Conservation (phyloP, 2,888 invertebrate genomes). For the Diarsia rubi region DNA sequence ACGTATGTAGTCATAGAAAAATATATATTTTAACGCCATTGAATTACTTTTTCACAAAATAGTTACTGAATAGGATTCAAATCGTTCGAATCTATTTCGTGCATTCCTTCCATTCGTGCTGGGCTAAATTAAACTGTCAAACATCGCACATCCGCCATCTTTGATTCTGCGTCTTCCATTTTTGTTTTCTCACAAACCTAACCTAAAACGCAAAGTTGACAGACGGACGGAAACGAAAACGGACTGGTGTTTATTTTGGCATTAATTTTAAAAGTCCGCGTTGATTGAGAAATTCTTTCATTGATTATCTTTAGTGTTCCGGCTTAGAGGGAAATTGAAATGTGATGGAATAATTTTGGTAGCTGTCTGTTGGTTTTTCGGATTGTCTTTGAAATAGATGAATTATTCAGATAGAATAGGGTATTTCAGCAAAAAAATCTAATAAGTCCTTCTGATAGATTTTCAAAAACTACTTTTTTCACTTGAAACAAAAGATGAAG, state of each 20-base stretch:
- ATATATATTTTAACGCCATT: too few species aligned
- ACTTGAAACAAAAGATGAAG: too few species aligned
- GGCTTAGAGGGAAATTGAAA: neutral
- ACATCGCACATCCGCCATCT: neutral
- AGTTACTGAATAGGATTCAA: too few species aligned
- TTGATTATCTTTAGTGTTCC: conserved; percentile 25
- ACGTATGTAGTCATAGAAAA: too few species aligned
- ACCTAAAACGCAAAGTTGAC: conserved; percentile 43
- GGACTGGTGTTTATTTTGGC: conserved; percentile 59
- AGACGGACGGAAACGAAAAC: conserved; percentile 53
- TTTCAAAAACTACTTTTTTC: too few species aligned
- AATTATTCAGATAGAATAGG: neutral
- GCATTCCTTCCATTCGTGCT: neutral
- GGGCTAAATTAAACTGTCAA: neutral
- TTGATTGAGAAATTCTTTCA: conserved; percentile 54
- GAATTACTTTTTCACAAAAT: too few species aligned
- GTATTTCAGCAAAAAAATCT: too few species aligned
- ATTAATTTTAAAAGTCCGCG: conserved; percentile 43
- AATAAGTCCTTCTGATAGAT: too few species aligned
- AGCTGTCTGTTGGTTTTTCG: neutral
- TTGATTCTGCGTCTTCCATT: conserved; percentile 14
- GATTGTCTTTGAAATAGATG: neutral
- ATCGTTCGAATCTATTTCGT: neutral
- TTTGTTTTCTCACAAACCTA: conserved; percentile 11
- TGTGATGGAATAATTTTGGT: conserved; percentile 9